Evolutionary conservation across 1,140 invertebrate species (phyloP).

Genomic region (Microvelia longipes): DNA sequence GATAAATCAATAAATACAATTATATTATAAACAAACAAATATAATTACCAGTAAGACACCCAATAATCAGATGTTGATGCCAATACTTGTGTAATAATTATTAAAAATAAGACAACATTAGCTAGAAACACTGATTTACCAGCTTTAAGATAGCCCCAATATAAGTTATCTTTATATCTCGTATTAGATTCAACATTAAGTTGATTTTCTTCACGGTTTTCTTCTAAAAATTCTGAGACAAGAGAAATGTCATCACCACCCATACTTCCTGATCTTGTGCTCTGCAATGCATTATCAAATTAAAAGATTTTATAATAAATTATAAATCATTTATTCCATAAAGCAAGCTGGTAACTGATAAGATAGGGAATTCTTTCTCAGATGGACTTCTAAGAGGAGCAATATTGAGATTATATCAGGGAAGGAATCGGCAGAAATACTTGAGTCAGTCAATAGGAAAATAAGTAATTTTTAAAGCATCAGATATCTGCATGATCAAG

Average conservation of each 20-base stretch:
- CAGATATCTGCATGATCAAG: too few relatives aligned
- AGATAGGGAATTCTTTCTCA: too few relatives aligned
- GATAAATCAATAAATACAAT: too few relatives aligned
- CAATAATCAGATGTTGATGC: constrained; percentile 59
- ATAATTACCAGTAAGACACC: constrained; percentile 55
- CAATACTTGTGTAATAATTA: constrained; percentile 45
- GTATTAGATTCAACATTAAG: constrained; percentile 24
- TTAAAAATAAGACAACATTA: constrained; percentile 38
- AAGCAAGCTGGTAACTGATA: too few relatives aligned
- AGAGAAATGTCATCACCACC: constrained; percentile 2
- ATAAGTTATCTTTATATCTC: constrained; percentile 14
- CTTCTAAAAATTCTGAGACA: not conserved
- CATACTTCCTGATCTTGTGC: constrained; percentile 4
- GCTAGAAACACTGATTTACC: constrained; percentile 43
- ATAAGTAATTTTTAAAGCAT: too few relatives aligned
- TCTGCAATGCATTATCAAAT: not conserved
- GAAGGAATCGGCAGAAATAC: too few relatives aligned
- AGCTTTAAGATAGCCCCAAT: constrained; percentile 42
- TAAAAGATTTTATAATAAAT: too few relatives aligned
- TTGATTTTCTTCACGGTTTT: constrained; percentile 7
- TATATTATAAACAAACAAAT: too few relatives aligned
- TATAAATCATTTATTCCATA: too few relatives aligned
- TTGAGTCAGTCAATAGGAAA: too few relatives aligned
- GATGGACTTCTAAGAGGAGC: too few relatives aligned
- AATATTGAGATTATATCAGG: too few relatives aligned